Conservation (phyloP, 2,113 vertebrate species). For the Phalacrocorax aristotelis region DNA sequence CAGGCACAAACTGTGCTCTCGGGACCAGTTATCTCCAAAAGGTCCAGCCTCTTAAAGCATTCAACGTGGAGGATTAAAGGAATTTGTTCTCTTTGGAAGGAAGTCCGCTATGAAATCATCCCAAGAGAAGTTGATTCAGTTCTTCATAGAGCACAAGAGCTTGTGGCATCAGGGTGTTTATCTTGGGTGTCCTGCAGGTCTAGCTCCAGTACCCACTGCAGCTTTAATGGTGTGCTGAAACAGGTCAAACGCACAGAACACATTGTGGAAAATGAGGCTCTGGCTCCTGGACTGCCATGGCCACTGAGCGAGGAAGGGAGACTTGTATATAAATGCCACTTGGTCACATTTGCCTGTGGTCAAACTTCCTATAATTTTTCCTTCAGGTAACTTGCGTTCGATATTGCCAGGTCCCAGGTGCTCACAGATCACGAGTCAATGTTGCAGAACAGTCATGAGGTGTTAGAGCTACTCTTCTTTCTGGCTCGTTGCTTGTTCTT, state of each 20-base stretch:
- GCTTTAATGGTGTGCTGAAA: background rate
- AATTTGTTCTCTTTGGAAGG: background rate
- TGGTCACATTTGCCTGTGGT: background rate
- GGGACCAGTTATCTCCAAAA: background rate
- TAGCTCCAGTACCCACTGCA: background rate
- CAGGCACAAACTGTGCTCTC: background rate
- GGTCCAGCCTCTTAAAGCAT: background rate
- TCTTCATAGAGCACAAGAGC: background rate
- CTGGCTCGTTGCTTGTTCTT: background rate
- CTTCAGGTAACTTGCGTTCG: background rate
- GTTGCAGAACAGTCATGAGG: background rate
- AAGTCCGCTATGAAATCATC: background rate
- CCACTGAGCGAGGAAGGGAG: background rate
- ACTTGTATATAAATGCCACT: background rate
- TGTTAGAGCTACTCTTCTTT: background rate
- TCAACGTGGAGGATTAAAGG: background rate
- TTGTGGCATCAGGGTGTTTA: background rate
- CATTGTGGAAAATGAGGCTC: background rate
- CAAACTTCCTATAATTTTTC: background rate
- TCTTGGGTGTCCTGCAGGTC: background rate
- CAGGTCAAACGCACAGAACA: background rate
- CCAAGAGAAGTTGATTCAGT: background rate
- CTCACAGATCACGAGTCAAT: background rate
- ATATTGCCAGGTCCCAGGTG: background rate
- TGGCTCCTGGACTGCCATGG: background rate